Base-by-base conservation (phyloP, 1,140 invertebrate species). In the Temnothorax nylanderi region DNA sequence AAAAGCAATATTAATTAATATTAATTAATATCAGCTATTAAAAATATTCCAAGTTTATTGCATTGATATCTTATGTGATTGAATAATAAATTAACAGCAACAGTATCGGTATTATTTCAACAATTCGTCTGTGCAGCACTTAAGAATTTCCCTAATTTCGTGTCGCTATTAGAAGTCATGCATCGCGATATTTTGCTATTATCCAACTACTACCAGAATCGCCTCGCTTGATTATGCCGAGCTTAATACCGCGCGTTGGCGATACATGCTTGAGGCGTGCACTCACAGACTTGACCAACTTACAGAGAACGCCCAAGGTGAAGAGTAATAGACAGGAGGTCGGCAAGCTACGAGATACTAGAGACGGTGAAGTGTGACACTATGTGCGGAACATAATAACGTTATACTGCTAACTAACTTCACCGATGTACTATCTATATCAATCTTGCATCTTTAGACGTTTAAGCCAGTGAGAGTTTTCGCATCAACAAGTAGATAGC, bases 321-420 rank as follows among this genome's bases (percentile, higher is more conserved):
- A 91, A 87, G 89, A 84, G 90, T 90, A 90, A 90, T 90, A 88
- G 87, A 90, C 72, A 80, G 87, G 76, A 88, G 87, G 84, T 69
- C 74, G 81, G 74, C 51, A 64, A 77, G 62, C 64, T 85, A 78
- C 64, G 58, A 64, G 75, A 47, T 47, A 51, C 58, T 56, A 60
- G 60, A 74, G 81, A 82, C 49, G n/a, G 67, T 84, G 32, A 60
- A 60, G 72, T 88, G 86, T 90, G 88, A 91, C 88, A 75, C 89
- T 74, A 77, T 62, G 71, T 80, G 81, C 65, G 58, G 72, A 86
- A 41, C 64, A 51, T 90, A 91, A 91, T 84, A 86, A 86, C 54
- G 58, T 91, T 91, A 91, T 86, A 80, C 76, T 54, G 44, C 80
- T 84, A 82, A 77, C 87, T 86, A 91, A 91, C 89, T 91, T 91